Conservation (phyloP, 2,888 invertebrate species). For the Timema podura region DNA sequence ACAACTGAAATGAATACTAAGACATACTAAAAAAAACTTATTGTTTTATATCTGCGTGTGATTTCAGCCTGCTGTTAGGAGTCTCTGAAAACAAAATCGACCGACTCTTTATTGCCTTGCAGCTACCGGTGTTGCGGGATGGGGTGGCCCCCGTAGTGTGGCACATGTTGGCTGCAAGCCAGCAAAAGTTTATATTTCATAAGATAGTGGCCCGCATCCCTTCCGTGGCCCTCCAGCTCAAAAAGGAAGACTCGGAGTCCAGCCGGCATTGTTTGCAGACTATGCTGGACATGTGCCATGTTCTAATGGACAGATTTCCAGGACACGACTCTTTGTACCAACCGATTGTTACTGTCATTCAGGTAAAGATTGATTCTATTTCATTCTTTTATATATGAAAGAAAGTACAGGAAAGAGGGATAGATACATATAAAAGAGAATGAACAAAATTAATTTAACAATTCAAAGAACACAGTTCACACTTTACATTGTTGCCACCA, state of each 20-base stretch:
- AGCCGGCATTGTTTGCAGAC: slow-evolving; percentile 51
- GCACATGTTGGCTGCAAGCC: slow-evolving; percentile 52
- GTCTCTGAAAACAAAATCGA: slow-evolving; percentile 55
- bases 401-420: too few relatives aligned
- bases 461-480: too few relatives aligned
- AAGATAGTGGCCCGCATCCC: slow-evolving; percentile 45
- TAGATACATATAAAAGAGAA: too few relatives aligned
- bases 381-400: too few relatives aligned
- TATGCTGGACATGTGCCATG: slow-evolving; percentile 56
- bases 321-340: slow-evolving; percentile 44
- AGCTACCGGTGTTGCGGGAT: slow-evolving; percentile 53
- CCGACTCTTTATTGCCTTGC: slow-evolving; percentile 54
- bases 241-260: slow-evolving; percentile 53
- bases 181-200: not conserved
- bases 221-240: slow-evolving; percentile 51
- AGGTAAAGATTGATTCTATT: slow-evolving; percentile 11
- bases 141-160: slow-evolving; percentile 59
- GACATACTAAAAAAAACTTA: slow-evolving; percentile 47
- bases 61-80: slow-evolving; percentile 50
- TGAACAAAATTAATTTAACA: too few relatives aligned
- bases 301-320: slow-evolving; percentile 52
- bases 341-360: slow-evolving; percentile 12
- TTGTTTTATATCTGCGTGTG: not conserved
- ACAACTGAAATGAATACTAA: slow-evolving; percentile 28
- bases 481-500: too few relatives aligned